A percentile compares a stretch with the other conserved stretches of the same genome.
phyloP scores from a whole-genome alignment of 2,797 vertebrate species.

The Xiphorhynchus erythropygius region DNA sequence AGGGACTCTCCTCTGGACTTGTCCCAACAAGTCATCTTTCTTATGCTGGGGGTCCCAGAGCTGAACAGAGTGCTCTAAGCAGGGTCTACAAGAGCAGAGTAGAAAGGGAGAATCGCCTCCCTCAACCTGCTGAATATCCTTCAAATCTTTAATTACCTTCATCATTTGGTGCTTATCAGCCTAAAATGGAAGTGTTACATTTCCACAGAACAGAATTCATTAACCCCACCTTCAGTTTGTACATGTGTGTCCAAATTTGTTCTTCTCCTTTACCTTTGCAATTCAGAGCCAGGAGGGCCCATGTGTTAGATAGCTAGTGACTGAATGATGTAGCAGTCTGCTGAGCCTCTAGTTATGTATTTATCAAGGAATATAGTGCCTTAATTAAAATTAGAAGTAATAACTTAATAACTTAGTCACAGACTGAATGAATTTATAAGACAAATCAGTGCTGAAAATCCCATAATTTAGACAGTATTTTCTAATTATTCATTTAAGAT shows the following conservation, averaged over 20 bases:
- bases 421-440: neutral
- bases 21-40: too few relatives aligned
- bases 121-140: neutral
- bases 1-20: too few relatives aligned
- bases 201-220: neutral
- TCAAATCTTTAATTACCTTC: neutral
- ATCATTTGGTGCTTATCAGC: neutral
- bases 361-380: neutral
- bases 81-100: too few relatives aligned
- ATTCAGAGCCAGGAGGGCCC: rapidly evolving
- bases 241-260: rapidly evolving
- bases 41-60: neutral
- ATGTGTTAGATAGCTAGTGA: neutral
- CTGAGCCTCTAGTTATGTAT: neutral
- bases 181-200: neutral
- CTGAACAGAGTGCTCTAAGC: too few relatives aligned
- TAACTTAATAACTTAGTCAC: neutral
- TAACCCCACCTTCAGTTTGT: neutral
- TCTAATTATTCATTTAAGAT: neutral
- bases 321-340: neutral
- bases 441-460: neutral
- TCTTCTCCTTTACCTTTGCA: neutral
- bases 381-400: neutral
- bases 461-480: neutral
- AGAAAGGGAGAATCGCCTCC: neutral